Conservation (phyloP, 2,888 invertebrate genomes). For the Pecten maximus region DNA sequence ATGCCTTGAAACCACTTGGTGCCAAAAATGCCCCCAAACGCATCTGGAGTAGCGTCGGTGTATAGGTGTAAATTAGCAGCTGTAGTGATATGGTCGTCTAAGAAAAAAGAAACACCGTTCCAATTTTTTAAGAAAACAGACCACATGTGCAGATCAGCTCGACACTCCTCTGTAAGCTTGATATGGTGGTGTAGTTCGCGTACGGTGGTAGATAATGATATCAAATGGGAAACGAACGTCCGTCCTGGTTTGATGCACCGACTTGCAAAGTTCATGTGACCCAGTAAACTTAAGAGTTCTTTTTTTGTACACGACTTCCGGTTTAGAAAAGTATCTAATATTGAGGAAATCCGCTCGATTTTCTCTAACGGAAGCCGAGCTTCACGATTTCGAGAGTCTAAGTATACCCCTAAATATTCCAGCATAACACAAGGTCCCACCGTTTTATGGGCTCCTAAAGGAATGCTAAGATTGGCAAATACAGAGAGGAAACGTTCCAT, state of each 20-base stretch:
- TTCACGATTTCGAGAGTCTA: not conserved
- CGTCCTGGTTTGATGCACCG: constrained; percentile 49
- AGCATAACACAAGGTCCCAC: not conserved
- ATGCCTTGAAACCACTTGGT: constrained; percentile 51
- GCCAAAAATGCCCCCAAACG: no score
- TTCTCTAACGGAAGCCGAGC: not conserved
- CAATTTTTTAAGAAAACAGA: constrained; percentile 43
- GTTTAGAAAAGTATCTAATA: no score
- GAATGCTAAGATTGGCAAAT: not conserved
- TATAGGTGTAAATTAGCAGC: constrained; percentile 50
- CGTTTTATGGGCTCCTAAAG: not conserved
- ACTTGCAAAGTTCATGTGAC: constrained; percentile 49
- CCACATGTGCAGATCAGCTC: no score
- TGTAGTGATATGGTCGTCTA: constrained; percentile 44
- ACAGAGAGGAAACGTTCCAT: not conserved
- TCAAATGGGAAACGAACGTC: constrained; percentile 50
- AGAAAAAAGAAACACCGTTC: constrained; percentile 58
- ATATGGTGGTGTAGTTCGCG: no score
- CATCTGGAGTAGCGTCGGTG: no score
- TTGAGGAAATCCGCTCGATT: not conserved
- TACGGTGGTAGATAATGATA: constrained; percentile 45
- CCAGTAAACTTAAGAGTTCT: constrained; percentile 42
- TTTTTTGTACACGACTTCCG: constrained; percentile 36
- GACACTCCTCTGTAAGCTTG: no score
- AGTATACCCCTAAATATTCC: not conserved